Conservation (phyloP, 1,140 invertebrate genomes). For the Diorhabda sublineata region DNA sequence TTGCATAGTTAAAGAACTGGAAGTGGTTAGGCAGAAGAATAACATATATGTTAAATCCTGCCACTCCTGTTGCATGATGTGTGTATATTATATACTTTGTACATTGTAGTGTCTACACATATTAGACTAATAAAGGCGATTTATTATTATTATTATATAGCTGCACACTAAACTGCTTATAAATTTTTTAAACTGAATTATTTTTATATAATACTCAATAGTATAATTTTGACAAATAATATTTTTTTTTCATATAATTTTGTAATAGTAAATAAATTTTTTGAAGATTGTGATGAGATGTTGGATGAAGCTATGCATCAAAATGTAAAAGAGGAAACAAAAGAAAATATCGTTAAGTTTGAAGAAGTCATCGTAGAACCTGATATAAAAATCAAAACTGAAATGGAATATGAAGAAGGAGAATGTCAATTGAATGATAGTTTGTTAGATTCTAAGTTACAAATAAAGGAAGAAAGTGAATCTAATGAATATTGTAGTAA, state of each 20-base stretch:
- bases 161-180: too few relatives aligned
- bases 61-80: too few relatives aligned
- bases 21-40: too few relatives aligned
- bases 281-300: too few relatives aligned
- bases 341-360: conserved; percentile 10
- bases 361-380: conserved; percentile 42
- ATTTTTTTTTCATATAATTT: conserved; percentile 35
- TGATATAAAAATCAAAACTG: conserved; percentile 41
- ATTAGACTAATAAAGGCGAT: too few relatives aligned
- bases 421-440: conserved; percentile 4
- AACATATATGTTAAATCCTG: too few relatives aligned
- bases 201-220: conserved; percentile 35
- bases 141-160: too few relatives aligned
- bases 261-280: not conserved
- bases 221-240: conserved; percentile 44
- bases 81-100: too few relatives aligned
- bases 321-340: not conserved
- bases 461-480: conserved; percentile 6
- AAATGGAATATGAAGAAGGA: conserved; percentile 32
- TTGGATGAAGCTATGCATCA: too few relatives aligned
- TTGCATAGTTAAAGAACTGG: too few relatives aligned
- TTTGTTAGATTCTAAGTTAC: conserved; percentile 7
- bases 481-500: not conserved
- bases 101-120: too few relatives aligned
- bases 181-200: too few relatives aligned